A percentile compares a stretch with the other conserved stretches of the same genome.
Conservation (phyloP, 2,113 vertebrate genomes). For the Rhegmatorhina hoffmannsi region DNA sequence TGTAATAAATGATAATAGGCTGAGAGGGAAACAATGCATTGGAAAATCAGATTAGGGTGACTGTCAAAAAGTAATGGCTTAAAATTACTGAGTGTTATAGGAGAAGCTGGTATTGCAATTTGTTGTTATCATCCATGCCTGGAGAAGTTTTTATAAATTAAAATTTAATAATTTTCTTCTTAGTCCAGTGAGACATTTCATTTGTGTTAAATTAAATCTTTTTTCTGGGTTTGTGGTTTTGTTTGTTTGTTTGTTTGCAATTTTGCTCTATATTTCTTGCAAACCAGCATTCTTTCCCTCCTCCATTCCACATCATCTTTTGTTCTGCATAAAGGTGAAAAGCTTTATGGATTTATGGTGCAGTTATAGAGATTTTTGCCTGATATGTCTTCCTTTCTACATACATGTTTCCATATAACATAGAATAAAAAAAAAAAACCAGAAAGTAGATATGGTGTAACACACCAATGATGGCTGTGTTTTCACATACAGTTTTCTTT, state of each 20-base stretch:
- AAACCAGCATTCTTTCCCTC: background rate
- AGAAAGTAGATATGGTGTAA: background rate
- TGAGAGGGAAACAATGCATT: slow-evolving; percentile 28
- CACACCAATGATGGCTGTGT: background rate
- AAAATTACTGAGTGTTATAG: background rate
- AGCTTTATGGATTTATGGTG: background rate
- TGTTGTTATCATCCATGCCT: background rate
- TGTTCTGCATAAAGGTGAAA: background rate
- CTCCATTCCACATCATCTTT: background rate
- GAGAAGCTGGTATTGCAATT: background rate
- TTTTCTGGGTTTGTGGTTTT: background rate
- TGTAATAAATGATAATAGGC: slow-evolving; percentile 49
- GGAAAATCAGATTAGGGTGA: slow-evolving; percentile 51
- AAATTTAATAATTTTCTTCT: background rate
- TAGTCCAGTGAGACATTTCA: background rate
- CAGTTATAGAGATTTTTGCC: background rate
- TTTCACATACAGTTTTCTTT: background rate
- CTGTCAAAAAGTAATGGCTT: slow-evolving; percentile 43
- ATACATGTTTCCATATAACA: background rate
- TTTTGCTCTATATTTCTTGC: background rate
- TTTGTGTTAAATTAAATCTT: background rate
- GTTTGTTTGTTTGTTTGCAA: background rate
- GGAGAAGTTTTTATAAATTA: background rate
- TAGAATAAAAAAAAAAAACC: background rate
- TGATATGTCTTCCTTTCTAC: background rate